A percentile compares a stretch with the other conserved stretches of the same genome.
Conservation (phyloP, 1,140 invertebrate genomes). For the Oncopodura yosiiana region DNA sequence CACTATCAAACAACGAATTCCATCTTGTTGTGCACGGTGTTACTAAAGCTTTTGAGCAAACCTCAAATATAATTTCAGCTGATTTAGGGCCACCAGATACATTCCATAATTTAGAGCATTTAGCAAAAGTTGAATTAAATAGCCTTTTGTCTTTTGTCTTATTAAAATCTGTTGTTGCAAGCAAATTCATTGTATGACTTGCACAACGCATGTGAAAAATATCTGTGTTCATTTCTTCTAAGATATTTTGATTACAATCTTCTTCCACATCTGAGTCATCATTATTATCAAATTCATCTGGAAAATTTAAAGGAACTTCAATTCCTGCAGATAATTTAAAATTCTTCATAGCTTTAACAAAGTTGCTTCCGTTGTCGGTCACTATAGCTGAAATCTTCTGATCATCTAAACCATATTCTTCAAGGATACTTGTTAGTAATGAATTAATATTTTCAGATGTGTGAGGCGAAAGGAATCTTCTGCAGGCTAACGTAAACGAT, state of each 20-base stretch:
- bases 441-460: not conserved
- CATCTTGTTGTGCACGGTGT: not conserved
- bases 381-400: not conserved
- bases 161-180: constrained; percentile 12
- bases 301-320: not conserved
- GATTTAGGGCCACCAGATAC: not conserved
- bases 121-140: constrained; percentile 1
- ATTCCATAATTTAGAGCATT: constrained; percentile 11
- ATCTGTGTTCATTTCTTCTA: no score
- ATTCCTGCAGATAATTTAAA: not conserved
- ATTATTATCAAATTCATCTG: no score
- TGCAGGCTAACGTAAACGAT: not conserved
- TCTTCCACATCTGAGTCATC: no score
- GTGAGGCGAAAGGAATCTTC: not conserved
- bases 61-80: not conserved
- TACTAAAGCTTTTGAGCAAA: not conserved
- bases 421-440: not conserved
- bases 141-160: not conserved
- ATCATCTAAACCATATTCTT: not conserved
- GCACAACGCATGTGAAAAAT: no score
- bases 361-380: constrained; percentile 7
- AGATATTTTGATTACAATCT: no score
- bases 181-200: constrained; percentile 11
- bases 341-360: constrained; percentile 5
- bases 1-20: constrained; percentile 10